These are phyloP conservation scores for Labia minor DNA, from an alignment of 2,888 invertebrate genomes.

Conservation along the genomic window DNA sequence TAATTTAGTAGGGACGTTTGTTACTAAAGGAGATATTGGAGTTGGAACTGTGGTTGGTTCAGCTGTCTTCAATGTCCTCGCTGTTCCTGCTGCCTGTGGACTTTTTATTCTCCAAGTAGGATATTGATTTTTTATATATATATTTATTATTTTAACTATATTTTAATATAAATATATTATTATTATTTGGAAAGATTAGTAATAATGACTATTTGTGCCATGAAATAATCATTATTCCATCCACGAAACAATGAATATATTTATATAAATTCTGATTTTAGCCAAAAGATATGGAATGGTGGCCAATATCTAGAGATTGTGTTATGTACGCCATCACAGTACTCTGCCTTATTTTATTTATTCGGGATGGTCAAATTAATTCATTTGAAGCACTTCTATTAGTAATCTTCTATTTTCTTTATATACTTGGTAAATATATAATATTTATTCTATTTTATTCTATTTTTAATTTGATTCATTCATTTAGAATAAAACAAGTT, in stretches of 20 bases:
- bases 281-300: slow-evolving; percentile 61
- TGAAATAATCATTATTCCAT: no score
- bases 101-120: slow-evolving; percentile 33
- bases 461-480: no score
- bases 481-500: no score
- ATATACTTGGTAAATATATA: slow-evolving; percentile 58
- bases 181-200: no score
- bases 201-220: no score
- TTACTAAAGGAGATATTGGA: slow-evolving; percentile 73
- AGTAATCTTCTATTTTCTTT: slow-evolving; percentile 56
- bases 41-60: slow-evolving; percentile 75
- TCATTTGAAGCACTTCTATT: slow-evolving; percentile 66
- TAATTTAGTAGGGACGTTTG: slow-evolving; percentile 76
- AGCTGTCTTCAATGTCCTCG: slow-evolving; percentile 73
- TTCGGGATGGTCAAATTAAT: slow-evolving; percentile 58
- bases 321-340: slow-evolving; percentile 62
- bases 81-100: slow-evolving; percentile 70
- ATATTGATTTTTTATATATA: no score
- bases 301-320: slow-evolving; percentile 65
- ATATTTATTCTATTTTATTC: no score
- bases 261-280: slow-evolving; percentile 35
- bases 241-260: no score
- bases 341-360: slow-evolving; percentile 52
- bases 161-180: no score
- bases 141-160: no score